Percentiles rank a stretch among this genome's conserved stretches.
These are phyloP conservation scores for Cosmia pyralina DNA, from an alignment of 2,888 invertebrate species.

Conservation along the genomic window DNA sequence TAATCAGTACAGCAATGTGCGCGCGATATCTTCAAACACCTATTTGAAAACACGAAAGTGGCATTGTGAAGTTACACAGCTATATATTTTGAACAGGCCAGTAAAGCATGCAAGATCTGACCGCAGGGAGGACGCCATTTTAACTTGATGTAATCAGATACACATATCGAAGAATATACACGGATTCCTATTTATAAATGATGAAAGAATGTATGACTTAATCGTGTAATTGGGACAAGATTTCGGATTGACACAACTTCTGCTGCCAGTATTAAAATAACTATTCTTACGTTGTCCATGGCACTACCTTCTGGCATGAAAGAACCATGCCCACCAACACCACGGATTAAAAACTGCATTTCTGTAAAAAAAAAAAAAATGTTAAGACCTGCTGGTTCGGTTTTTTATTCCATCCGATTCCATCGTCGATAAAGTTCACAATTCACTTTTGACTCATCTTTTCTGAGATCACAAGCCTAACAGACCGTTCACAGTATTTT, in stretches of 20 bases:
- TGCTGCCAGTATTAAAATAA: neutral
- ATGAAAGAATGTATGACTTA: neutral
- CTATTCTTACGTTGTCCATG: constrained; percentile 91
- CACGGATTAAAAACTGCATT: constrained; percentile 91
- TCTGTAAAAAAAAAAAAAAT: constrained; percentile 64
- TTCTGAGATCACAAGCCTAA: neutral
- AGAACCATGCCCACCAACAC: constrained; percentile 95
- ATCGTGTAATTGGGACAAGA: neutral
- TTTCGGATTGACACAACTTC: neutral
- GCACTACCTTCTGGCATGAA: constrained; percentile 93
- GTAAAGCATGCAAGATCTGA: neutral
- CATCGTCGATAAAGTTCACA: neutral
- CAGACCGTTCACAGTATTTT: too few species aligned
- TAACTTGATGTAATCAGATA: neutral
- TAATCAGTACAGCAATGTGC: neutral
- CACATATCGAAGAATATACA: neutral
- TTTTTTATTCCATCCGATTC: neutral
- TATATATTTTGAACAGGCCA: neutral
- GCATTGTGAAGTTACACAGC: neutral
- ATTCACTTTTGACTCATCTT: constrained; percentile 3
- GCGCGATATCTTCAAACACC: neutral
- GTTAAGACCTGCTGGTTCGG: too few species aligned
- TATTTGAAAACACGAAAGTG: neutral
- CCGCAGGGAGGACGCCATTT: neutral
- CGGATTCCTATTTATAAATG: neutral